These are phyloP conservation scores for Circaetus cinerascens DNA, from an alignment of 2,113 vertebrate genomes.

Conservation along the genomic window DNA sequence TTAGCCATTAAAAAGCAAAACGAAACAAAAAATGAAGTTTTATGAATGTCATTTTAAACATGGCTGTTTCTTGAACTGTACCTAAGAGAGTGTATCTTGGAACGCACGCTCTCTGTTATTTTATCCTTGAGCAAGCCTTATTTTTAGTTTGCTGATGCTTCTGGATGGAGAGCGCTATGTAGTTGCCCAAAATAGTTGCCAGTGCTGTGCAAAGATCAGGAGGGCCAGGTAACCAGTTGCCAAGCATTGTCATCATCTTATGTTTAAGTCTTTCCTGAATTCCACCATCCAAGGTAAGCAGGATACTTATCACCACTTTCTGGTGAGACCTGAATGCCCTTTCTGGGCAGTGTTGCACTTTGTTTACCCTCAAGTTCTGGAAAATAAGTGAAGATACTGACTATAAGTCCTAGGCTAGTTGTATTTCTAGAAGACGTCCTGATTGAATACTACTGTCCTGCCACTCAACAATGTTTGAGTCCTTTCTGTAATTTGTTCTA, in stretches of 20 bases:
- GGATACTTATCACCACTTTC: not conserved
- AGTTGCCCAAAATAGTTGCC: not conserved
- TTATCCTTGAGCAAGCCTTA: not conserved
- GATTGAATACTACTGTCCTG: not conserved
- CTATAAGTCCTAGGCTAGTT: not conserved
- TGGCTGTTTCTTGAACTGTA: not conserved
- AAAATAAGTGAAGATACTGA: not conserved
- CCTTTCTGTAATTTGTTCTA: not conserved
- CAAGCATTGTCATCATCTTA: not conserved
- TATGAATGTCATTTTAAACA: not conserved
- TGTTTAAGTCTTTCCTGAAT: not conserved
- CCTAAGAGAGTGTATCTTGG: not conserved
- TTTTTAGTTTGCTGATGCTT: not conserved
- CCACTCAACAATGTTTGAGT: not conserved
- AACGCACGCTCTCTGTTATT: not conserved
- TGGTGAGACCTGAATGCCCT: not conserved
- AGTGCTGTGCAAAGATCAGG: not conserved
- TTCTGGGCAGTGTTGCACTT: not conserved
- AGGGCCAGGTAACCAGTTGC: not conserved
- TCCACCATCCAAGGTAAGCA: not conserved
- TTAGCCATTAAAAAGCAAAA: not conserved
- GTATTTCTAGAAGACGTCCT: not conserved
- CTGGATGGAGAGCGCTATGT: not conserved
- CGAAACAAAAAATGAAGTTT: not conserved
- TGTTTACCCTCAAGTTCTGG: not conserved